These are phyloP conservation scores for Zhengitettix transpicula DNA, from an alignment of 2,888 invertebrate genomes.

Conservation along the genomic window DNA sequence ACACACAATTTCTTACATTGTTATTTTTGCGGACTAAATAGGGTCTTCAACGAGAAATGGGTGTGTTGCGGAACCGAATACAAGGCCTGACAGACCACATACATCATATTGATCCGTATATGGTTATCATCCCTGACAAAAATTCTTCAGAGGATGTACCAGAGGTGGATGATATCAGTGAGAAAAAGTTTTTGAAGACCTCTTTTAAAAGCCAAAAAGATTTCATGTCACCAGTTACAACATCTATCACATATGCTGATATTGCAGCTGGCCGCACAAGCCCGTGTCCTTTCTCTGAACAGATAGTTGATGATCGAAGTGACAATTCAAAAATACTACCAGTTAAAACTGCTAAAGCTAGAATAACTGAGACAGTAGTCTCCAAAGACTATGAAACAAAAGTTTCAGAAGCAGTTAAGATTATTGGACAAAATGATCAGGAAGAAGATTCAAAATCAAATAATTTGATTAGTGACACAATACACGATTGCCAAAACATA, in stretches of 20 bases:
- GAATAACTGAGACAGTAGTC: not conserved
- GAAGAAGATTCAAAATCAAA: too few species aligned
- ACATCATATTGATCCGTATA: slow-evolving; percentile 60
- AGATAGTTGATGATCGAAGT: not conserved
- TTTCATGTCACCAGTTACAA: slow-evolving; percentile 1
- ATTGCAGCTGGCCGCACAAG: slow-evolving; percentile 44
- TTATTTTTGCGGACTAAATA: slow-evolving; percentile 21
- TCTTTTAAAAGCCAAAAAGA: slow-evolving; percentile 26
- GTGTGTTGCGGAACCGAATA: slow-evolving; percentile 51
- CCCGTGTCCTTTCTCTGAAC: slow-evolving; percentile 6
- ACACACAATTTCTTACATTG: not conserved
- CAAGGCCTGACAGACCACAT: slow-evolving; percentile 53
- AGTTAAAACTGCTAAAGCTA: not conserved
- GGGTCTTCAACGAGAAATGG: slow-evolving; percentile 45
- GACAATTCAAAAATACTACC: slow-evolving; percentile 1
- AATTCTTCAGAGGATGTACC: not conserved
- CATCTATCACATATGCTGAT: slow-evolving; percentile 39
- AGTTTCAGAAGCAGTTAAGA: not conserved
- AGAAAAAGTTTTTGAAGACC: slow-evolving; percentile 17
- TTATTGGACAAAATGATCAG: too few species aligned
- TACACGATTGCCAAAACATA: too few species aligned
- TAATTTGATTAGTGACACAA: too few species aligned
- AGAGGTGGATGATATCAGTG: slow-evolving; percentile 2
- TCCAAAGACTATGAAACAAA: not conserved
- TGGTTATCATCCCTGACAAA: slow-evolving; percentile 17